phyloP scores from a whole-genome alignment of 2,797 vertebrate species.

The Rhodeus uyekii region DNA sequence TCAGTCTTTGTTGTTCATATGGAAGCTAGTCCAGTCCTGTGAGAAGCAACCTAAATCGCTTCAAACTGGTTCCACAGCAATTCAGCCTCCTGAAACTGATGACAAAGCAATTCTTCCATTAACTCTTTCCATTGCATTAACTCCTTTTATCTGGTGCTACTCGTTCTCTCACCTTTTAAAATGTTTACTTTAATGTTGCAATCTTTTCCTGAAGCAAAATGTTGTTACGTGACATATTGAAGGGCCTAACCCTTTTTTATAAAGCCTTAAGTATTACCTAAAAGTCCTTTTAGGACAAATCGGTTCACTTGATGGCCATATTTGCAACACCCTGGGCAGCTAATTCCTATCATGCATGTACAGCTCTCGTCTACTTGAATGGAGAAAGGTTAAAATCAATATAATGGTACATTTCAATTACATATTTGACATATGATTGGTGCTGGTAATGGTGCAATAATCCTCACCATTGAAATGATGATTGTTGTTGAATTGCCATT shows the following conservation, averaged over 20 bases:
- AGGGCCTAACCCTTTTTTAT: background rate
- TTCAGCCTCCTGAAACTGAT: background rate
- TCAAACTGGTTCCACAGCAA: slow-evolving; percentile 32
- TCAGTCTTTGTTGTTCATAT: background rate
- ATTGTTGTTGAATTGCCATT: background rate
- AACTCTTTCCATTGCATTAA: background rate
- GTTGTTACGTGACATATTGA: background rate
- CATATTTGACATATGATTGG: too few relatives aligned
- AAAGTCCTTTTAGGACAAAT: background rate
- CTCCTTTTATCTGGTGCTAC: background rate
- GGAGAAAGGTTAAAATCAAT: background rate
- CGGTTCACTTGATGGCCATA: background rate
- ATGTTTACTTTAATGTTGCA: background rate
- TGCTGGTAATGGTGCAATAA: too few relatives aligned
- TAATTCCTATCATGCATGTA: background rate
- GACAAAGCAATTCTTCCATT: background rate
- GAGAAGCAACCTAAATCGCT: background rate
- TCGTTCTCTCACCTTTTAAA: background rate
- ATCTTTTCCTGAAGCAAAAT: background rate
- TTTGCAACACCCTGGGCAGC: background rate
- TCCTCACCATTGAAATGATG: background rate
- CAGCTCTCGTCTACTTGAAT: background rate
- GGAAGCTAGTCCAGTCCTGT: slow-evolving; percentile 10
- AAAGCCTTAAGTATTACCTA: background rate
- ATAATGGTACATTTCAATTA: background rate